Base-by-base conservation (phyloP, 2,797 vertebrate species). In the Sciurus carolinensis region DNA sequence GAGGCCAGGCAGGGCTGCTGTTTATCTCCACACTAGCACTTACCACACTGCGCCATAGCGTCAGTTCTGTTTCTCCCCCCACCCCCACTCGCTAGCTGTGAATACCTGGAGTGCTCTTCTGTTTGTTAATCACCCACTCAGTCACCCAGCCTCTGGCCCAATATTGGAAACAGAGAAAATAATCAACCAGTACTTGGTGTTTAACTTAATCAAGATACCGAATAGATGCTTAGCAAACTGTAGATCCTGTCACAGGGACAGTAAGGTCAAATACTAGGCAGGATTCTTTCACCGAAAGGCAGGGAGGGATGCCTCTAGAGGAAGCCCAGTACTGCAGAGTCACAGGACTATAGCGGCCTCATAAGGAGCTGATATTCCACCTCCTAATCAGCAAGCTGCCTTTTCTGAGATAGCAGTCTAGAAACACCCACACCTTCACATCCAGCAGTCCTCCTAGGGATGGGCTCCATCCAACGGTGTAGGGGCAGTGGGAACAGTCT, bases 31-130 rank as follows among this genome's bases (percentile, higher is more conserved):
- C 13, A 10, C 17, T 1, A 57, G 18, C 54, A 57, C 39, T 62
- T 59, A 57, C 42, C 47, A 73, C 52, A 0, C 11, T 0, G n/a
- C 8, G 0, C 50, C 28, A 4, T 1, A 50, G 30, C n/a, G 39
- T 5, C 76, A 44, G 2, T n/a, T n/a, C 71, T 18, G 7, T 15
- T 33, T 82, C 50, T 42, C 52, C 15, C 7, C 10, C 15, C 3
- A 0, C 39, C 15, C 54, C 54, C 54, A 7, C 54, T 7, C 20
- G 22, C 20, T 8, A 85, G 47, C 62, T 17, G 10, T 24, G 64
- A 44, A 12, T 17, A 3, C 12, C 83, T 83, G 4, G 9, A 85
- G 10, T 18, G 5, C 86, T 36, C 62, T 13, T 57, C 20, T 12
- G 4, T 42, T 18, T 52, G 20, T 88, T 13, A 44, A 50, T 5